Evolutionary conservation across 2,113 vertebrate species (phyloP).

Genomic region (Mohoua ochrocephala): DNA sequence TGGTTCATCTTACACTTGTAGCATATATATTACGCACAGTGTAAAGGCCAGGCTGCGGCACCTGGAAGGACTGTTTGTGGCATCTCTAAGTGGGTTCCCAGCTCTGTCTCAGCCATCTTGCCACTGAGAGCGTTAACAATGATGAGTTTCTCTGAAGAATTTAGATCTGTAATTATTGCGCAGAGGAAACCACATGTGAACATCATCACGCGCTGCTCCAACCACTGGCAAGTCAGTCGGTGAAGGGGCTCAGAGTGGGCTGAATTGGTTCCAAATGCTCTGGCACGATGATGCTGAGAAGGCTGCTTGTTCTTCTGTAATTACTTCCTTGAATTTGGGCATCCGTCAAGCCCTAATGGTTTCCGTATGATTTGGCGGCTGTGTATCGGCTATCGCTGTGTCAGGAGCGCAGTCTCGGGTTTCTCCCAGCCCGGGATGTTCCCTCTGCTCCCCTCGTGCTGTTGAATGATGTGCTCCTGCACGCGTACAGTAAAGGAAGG

Average conservation of each 20-base stretch:
- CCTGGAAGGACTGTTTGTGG: background rate
- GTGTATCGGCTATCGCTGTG: background rate
- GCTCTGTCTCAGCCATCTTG: background rate
- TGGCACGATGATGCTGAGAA: background rate
- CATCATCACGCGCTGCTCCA: background rate
- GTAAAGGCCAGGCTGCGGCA: background rate
- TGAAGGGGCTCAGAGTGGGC: background rate
- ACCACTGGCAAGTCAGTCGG: background rate
- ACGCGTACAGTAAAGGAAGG: rapidly evolving
- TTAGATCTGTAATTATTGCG: background rate
- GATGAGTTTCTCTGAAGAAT: conserved; percentile 5
- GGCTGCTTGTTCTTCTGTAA: conserved; percentile 55
- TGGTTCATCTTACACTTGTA: background rate
- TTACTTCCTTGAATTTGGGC: conserved; percentile 63
- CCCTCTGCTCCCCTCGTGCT: background rate
- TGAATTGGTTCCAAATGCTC: conserved; percentile 66
- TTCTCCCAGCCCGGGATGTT: background rate
- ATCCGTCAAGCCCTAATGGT: conserved; percentile 25
- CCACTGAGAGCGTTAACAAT: conserved; percentile 2
- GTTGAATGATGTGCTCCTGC: background rate
- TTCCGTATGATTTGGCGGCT: conserved; percentile 21
- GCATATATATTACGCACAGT: rapidly evolving
- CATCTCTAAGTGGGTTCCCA: background rate
- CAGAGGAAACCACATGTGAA: conserved; percentile 40
- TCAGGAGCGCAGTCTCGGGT: background rate